Evolutionary conservation across 2,113 vertebrate genomes (phyloP).

Genomic region (Podarcis muralis): DNA sequence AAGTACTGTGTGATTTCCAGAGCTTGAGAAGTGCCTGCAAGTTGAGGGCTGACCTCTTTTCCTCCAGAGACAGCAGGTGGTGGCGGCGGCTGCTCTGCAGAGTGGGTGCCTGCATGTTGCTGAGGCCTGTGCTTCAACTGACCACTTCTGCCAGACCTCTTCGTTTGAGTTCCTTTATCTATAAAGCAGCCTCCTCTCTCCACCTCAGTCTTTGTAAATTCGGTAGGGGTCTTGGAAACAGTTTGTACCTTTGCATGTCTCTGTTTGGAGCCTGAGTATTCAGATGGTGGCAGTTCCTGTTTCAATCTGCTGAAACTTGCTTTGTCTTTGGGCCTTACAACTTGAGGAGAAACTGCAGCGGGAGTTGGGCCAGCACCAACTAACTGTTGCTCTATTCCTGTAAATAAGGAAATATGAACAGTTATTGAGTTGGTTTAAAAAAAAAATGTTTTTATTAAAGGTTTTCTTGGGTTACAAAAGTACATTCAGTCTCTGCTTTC

Average conservation of each 20-base stretch:
- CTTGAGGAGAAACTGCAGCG: conserved; percentile 73
- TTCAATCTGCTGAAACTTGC: conserved; percentile 66
- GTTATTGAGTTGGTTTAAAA: neutral
- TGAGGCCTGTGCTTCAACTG: conserved; percentile 68
- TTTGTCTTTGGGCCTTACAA: conserved; percentile 90
- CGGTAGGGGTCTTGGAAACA: conserved; percentile 57
- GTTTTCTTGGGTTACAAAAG: too few relatives aligned
- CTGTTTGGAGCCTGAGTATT: conserved; percentile 56
- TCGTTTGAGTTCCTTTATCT: conserved; percentile 82
- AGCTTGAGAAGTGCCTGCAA: conserved; percentile 83
- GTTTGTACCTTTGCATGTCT: conserved; percentile 59
- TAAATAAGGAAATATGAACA: conserved; percentile 35
- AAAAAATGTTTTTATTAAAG: too few relatives aligned
- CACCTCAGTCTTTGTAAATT: conserved; percentile 69
- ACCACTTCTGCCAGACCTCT: conserved; percentile 77
- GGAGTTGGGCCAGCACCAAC: conserved; percentile 50
- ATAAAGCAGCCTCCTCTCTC: conserved; percentile 59
- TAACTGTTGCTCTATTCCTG: conserved; percentile 75
- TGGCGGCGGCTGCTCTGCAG: conserved; percentile 37
- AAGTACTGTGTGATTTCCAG: conserved; percentile 95
- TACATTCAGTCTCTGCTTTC: too few relatives aligned
- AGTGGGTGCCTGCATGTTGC: neutral
- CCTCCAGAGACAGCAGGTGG: conserved; percentile 14
- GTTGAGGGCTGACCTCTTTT: conserved; percentile 49
- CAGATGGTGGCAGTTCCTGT: conserved; percentile 67